Conservation (phyloP, 2,888 invertebrate species). For the Cataglyphis livida region DNA sequence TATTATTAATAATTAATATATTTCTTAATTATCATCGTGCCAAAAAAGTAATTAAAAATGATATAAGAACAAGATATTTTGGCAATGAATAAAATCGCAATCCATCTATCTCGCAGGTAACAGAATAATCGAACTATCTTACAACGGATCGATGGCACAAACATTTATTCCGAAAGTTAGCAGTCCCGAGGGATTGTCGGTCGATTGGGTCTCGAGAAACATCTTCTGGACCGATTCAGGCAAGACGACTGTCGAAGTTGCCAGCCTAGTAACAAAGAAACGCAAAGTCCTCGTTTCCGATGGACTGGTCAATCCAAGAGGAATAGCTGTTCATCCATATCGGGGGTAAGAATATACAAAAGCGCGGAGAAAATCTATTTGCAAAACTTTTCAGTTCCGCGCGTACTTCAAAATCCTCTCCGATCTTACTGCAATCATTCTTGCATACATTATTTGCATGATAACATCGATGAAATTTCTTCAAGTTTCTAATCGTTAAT, state of each 20-base stretch:
- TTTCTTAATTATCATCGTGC: neutral
- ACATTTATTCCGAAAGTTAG: conserved; percentile 89
- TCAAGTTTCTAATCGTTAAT: neutral
- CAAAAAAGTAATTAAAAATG: conserved; percentile 7
- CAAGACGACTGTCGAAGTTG: conserved; percentile 95
- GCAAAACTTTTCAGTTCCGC: conserved; percentile 6
- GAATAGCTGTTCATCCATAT: conserved; percentile 97
- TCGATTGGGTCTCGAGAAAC: conserved; percentile 97
- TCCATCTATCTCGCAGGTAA: conserved; percentile 74
- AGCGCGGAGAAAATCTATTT: conserved; percentile 25
- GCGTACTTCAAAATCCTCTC: neutral
- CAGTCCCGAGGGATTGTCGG: conserved; percentile 96
- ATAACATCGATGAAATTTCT: neutral
- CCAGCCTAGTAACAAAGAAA: conserved; percentile 92
- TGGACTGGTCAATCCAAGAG: conserved; percentile 95
- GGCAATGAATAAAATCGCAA: conserved; percentile 35
- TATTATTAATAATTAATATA: neutral
- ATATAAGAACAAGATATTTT: neutral
- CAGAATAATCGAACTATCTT: conserved; percentile 78
- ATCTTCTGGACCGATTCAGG: conserved; percentile 99
- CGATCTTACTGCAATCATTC: neutral
- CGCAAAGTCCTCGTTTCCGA: conserved; percentile 92
- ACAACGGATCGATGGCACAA: conserved; percentile 81
- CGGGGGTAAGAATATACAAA: conserved; percentile 88
- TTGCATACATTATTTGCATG: neutral